These are phyloP conservation scores for Drosophila lini DNA, from an alignment of 1,140 invertebrate genomes.

Conservation along the genomic window DNA sequence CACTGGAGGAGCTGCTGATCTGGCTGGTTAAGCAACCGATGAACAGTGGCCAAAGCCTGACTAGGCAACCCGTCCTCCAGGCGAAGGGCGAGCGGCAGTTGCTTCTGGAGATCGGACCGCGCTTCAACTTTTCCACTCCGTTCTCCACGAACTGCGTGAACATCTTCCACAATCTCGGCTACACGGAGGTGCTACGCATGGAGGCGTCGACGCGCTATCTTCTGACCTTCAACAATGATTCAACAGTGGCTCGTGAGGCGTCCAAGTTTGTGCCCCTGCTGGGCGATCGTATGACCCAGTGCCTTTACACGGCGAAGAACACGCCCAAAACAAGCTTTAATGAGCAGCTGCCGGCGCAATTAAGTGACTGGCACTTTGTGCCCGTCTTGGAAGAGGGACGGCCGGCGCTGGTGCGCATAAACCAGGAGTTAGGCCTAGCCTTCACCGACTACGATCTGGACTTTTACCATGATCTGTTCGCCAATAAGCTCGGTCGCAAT, in stretches of 20 bases:
- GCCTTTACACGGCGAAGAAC: constrained; percentile 89
- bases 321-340: constrained; percentile 90
- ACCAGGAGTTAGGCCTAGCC: constrained; percentile 91
- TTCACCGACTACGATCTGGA: constrained; percentile 95
- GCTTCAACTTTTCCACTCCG: constrained; percentile 95
- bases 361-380: constrained; percentile 92
- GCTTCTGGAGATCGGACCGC: constrained; percentile 90
- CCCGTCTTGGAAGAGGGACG: constrained; percentile 92
- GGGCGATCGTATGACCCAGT: constrained; percentile 92
- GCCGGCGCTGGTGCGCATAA: constrained; percentile 92
- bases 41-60: constrained; percentile 86
- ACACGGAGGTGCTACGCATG: constrained; percentile 90
- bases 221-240: constrained; percentile 85
- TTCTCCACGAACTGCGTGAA: constrained; percentile 98
- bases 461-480: constrained; percentile 93
- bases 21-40: constrained; percentile 89
- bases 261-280: constrained; percentile 87
- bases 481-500: constrained; percentile 93
- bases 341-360: constrained; percentile 87
- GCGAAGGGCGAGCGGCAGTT: constrained; percentile 17
- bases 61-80: constrained; percentile 83
- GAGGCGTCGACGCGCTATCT: constrained; percentile 93
- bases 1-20: constrained; percentile 87
- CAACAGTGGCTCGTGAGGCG: constrained; percentile 70
- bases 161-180: constrained; percentile 93